A percentile compares a stretch with the other conserved stretches of the same genome.
Conservation (phyloP, 2,888 invertebrate genomes). For the Agrochola lychnidis region DNA sequence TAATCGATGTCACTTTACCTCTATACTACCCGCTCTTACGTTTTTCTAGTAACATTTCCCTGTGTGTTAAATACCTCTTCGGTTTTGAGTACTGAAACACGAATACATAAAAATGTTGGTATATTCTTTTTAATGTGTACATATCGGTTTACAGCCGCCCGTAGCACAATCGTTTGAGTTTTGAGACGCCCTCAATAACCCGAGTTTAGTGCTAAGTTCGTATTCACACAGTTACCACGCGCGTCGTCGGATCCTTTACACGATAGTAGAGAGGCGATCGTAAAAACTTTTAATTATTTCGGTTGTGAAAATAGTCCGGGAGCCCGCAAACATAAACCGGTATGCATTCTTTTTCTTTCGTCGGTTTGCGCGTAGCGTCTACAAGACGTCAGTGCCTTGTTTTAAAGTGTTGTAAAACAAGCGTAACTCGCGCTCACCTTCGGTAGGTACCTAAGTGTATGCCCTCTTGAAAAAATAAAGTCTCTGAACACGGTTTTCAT, state of each 20-base stretch:
- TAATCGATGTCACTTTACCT: slow-evolving; percentile 46
- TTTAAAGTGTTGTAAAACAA: slow-evolving; percentile 90
- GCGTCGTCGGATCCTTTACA: slow-evolving; percentile 79
- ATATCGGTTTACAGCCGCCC: slow-evolving; percentile 54
- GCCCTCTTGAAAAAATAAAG: slow-evolving; percentile 80
- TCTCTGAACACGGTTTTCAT: slow-evolving; percentile 69
- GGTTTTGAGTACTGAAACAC: slow-evolving; percentile 26
- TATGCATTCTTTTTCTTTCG: slow-evolving; percentile 84
- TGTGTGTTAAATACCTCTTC: slow-evolving; percentile 35
- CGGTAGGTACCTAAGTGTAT: slow-evolving; percentile 71
- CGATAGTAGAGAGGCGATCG: slow-evolving; percentile 79
- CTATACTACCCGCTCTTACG: slow-evolving; percentile 28
- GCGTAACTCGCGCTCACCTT: slow-evolving; percentile 77
- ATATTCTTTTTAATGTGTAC: slow-evolving; percentile 60
- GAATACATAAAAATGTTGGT: slow-evolving; percentile 48
- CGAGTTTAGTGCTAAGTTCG: slow-evolving; percentile 73
- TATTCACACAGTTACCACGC: slow-evolving; percentile 75
- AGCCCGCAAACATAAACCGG: slow-evolving; percentile 86
- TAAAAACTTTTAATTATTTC: slow-evolving; percentile 90
- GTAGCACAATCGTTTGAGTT: slow-evolving; percentile 68
- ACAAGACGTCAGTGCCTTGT: slow-evolving; percentile 86
- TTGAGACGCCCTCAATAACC: slow-evolving; percentile 67
- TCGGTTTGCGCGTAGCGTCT: slow-evolving; percentile 72
- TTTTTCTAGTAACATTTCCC: slow-evolving; percentile 12
- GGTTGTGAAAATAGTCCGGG: slow-evolving; percentile 79